Evolutionary conservation across 2,888 invertebrate genomes (phyloP).

Genomic region (Cheilosia pagana): DNA sequence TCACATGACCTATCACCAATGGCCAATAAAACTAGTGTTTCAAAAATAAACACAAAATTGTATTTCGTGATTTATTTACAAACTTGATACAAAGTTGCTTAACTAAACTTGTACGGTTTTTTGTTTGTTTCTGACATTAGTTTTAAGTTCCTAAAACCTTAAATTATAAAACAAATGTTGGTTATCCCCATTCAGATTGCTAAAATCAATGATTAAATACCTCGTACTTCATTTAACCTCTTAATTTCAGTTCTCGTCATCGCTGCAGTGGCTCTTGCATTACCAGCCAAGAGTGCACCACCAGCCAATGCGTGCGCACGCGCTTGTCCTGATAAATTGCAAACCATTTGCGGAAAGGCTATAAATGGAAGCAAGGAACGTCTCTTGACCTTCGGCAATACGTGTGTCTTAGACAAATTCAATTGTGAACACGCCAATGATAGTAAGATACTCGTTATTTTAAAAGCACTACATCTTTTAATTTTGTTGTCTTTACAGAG

Average conservation of each 20-base stretch:
- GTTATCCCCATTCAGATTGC: too few relatives aligned
- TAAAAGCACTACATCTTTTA: background rate
- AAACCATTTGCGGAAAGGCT: slow-evolving; percentile 81
- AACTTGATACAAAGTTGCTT: too few relatives aligned
- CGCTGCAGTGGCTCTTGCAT: slow-evolving; percentile 77
- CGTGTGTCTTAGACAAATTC: slow-evolving; percentile 81
- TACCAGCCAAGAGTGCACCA: slow-evolving; percentile 78
- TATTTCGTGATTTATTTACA: too few relatives aligned
- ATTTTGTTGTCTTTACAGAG: slow-evolving; percentile 16
- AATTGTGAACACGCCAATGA: slow-evolving; percentile 82
- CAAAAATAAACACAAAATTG: too few relatives aligned
- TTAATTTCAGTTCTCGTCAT: slow-evolving; percentile 78
- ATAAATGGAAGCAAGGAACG: slow-evolving; percentile 80
- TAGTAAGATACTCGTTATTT: slow-evolving; percentile 77
- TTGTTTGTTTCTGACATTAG: too few relatives aligned
- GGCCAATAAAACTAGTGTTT: too few relatives aligned
- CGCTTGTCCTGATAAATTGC: slow-evolving; percentile 78
- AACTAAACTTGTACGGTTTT: too few relatives aligned
- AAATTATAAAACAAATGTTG: too few relatives aligned
- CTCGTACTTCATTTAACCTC: background rate
- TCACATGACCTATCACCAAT: too few relatives aligned
- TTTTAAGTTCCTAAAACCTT: too few relatives aligned
- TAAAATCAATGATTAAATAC: background rate
- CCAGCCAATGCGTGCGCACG: slow-evolving; percentile 78
- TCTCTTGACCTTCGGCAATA: slow-evolving; percentile 81